Conservation (phyloP, 1,140 invertebrate genomes). For the Catajapyx aquilonaris region DNA sequence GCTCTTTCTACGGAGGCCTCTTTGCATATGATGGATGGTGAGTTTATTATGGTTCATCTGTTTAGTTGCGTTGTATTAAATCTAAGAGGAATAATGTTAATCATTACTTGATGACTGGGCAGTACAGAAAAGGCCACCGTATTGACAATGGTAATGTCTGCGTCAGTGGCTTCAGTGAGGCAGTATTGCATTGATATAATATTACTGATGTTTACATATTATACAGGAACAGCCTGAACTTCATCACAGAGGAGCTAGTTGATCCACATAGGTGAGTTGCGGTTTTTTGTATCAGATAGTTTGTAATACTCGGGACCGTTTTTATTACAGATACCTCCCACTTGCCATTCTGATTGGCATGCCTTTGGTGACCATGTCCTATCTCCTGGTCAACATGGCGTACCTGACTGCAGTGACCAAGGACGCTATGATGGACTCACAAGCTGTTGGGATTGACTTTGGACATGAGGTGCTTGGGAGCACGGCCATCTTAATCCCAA, state of each 20-base stretch:
- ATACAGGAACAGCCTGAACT: slow-evolving; percentile 41
- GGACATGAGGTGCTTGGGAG: slow-evolving; percentile 11
- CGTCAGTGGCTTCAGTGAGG: too few relatives aligned
- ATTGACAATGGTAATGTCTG: too few relatives aligned
- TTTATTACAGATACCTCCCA: slow-evolving; percentile 32
- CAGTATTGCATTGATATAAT: background rate
- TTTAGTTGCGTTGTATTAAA: too few relatives aligned
- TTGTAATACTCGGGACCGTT: too few relatives aligned
- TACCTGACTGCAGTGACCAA: slow-evolving; percentile 38
- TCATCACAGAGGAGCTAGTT: slow-evolving; percentile 43
- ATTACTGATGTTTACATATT: too few relatives aligned
- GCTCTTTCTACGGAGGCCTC: slow-evolving; percentile 83
- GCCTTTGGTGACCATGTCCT: slow-evolving; percentile 33
- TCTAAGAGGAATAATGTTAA: too few relatives aligned
- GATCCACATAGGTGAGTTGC: slow-evolving; percentile 34
- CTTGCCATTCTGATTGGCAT: slow-evolving; percentile 37
- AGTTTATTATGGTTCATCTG: slow-evolving; percentile 3
- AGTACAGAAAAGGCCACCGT: too few relatives aligned
- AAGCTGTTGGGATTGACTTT: too few relatives aligned
- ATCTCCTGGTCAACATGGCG: slow-evolving; percentile 36
- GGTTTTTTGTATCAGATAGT: too few relatives aligned
- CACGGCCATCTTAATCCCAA: slow-evolving; percentile 12
- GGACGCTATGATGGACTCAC: too few relatives aligned
- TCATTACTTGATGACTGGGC: too few relatives aligned
- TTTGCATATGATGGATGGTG: slow-evolving; percentile 91